A percentile compares a stretch with the other conserved stretches of the same genome.
Conservation (phyloP, 2,113 vertebrate species). For the Gracilinanus agilis region DNA sequence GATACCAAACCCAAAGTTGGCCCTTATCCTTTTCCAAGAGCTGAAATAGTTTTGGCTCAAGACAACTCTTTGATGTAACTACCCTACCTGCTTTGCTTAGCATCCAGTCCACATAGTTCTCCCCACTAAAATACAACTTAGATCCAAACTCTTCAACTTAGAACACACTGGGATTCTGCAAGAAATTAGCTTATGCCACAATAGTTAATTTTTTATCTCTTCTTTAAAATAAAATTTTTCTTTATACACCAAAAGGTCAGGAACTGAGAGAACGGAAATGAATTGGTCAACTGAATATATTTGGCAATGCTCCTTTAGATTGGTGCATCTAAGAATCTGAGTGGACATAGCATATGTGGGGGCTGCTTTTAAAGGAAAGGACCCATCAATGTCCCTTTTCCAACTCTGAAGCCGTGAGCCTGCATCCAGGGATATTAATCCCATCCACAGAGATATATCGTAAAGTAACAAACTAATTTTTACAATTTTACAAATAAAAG, state of each 20-base stretch:
- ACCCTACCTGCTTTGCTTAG: slow-evolving; percentile 63
- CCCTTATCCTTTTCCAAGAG: slow-evolving; percentile 64
- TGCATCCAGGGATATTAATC: slow-evolving; percentile 57
- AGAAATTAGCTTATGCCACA: slow-evolving; percentile 63
- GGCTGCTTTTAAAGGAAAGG: slow-evolving; percentile 12
- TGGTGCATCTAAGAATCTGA: slow-evolving; percentile 43
- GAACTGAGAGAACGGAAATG: not conserved
- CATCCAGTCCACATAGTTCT: slow-evolving; percentile 60
- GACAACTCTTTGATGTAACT: slow-evolving; percentile 59
- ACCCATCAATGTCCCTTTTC: slow-evolving; percentile 44
- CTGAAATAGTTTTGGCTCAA: slow-evolving; percentile 40
- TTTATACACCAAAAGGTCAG: slow-evolving; percentile 20
- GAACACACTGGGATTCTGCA: slow-evolving; percentile 45
- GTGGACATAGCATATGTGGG: not conserved
- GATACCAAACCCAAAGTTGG: slow-evolving; percentile 65
- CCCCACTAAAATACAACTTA: slow-evolving; percentile 32
- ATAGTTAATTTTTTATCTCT: slow-evolving; percentile 19
- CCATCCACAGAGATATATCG: slow-evolving; percentile 14
- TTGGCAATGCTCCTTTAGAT: slow-evolving; percentile 37
- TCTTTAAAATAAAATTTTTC: slow-evolving; percentile 55
- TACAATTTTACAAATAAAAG: slow-evolving; percentile 71
- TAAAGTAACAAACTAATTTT: slow-evolving; percentile 47
- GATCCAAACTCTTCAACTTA: slow-evolving; percentile 55
- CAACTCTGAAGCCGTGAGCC: slow-evolving; percentile 47
- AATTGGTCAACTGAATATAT: slow-evolving; percentile 38